Evolutionary conservation across 2,113 vertebrate species (phyloP), one percentile per base, ranked within the genome.

Genomic region (Spea multiplicata): DNA sequence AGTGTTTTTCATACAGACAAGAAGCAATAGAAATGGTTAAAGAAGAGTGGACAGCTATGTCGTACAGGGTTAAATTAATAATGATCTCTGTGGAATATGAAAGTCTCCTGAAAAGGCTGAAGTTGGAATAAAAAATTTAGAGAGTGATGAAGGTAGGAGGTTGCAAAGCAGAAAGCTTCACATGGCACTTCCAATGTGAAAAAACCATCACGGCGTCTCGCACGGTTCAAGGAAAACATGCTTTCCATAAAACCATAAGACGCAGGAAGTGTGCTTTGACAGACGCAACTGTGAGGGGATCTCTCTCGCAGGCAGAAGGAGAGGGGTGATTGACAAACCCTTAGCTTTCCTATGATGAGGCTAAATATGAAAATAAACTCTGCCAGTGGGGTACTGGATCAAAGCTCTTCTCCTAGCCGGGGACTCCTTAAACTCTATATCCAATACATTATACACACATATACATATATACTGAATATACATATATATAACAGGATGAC

Each of bases 101-200:
- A 95, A 96, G 97, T 95, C 95, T 96, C 94, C 94, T 93, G 94
- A 94, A 94, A 93, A 96, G 91, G 91, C 90, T 93, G 88, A 89
- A 93, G 93, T 97, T 85, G 84, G 72, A 92, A 98, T 98, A 87
- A 97, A 98, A 97, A 97, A 97, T 98, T 97, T 88, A 94, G 84
- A 88, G 88, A 90, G 87, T 86, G 89, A 92, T 92, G 86, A 86
- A 91, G 86, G 91, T 89, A 92, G 91, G 86, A 92, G 88, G 86
- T 87, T 90, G 89, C 61, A 87, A 87, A 84, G 92, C 87, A 90
- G 88, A 91, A 93, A 90, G 91, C 90, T 90, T 91, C 88, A 86
- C 86, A 91, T 85, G 76, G 86, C 87, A 89, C 87, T 91, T 91
- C 91, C 91, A 89, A 88, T 88, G 89, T 87, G 87, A 88, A 90